Percentiles rank a stretch among this genome's conserved stretches.
Conservation (phyloP, 2,888 invertebrate species). For the Apoda limacodes region DNA sequence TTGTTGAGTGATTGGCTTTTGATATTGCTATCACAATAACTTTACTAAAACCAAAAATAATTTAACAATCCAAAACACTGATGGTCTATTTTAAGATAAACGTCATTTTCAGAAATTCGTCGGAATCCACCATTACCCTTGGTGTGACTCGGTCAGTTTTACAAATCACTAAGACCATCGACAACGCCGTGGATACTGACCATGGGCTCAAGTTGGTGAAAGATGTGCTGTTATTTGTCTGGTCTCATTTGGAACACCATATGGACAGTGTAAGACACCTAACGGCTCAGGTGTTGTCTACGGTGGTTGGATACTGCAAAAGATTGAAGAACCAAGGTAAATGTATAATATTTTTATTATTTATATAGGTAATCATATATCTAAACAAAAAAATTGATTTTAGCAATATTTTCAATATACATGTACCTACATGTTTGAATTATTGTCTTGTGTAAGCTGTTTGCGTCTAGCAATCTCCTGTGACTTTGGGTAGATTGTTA, state of each 20-base stretch:
- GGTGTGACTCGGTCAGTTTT: conserved; percentile 39
- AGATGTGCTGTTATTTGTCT: conserved; percentile 46
- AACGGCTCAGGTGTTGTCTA: conserved; percentile 52
- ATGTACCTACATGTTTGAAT: no score
- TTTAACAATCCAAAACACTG: no score
- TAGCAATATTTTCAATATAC: no score
- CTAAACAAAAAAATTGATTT: no score
- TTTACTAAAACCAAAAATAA: no score
- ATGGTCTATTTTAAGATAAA: neutral
- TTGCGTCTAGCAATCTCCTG: no score
- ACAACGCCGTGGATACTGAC: conserved; percentile 8
- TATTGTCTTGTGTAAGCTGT: no score
- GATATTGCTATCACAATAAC: no score
- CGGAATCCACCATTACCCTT: conserved; percentile 39
- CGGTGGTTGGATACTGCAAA: conserved; percentile 34
- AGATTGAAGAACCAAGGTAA: conserved; percentile 35
- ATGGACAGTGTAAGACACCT: conserved; percentile 75
- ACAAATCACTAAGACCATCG: conserved; percentile 33
- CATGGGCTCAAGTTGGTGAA: conserved; percentile 24
- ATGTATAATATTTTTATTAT: conserved; percentile 2
- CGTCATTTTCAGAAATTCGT: conserved; percentile 37
- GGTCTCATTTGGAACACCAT: conserved; percentile 72
- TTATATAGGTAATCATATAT: no score
- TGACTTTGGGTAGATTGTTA: no score
- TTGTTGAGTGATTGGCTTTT: no score